A percentile compares a stretch with the other conserved stretches of the same genome.
These are phyloP conservation scores for Stylophora pistillata DNA, from an alignment of 64 coral and sea anemone species.

Conservation along the genomic window DNA sequence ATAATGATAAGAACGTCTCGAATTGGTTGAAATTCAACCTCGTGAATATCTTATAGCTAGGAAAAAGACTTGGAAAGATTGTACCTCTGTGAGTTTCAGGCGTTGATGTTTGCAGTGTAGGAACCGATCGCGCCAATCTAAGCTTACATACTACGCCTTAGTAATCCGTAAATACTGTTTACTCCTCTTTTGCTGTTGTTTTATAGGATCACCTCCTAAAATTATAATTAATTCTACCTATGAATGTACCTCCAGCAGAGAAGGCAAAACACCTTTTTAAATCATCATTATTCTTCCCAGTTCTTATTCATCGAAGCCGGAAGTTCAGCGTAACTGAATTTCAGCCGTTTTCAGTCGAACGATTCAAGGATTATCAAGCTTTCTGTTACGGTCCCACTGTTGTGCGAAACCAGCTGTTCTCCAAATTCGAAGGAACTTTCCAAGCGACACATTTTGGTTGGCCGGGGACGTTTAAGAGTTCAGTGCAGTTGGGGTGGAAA, in stretches of 20 bases:
- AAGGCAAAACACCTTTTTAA: conserved; percentile 37
- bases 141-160: background rate
- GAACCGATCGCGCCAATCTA: background rate
- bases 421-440: background rate
- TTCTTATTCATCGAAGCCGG: background rate
- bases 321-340: background rate
- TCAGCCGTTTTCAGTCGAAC: background rate
- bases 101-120: no score
- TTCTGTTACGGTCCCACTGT: conserved; percentile 22
- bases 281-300: background rate
- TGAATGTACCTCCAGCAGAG: background rate
- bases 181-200: background rate
- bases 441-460: background rate
- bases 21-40: conserved; percentile 5
- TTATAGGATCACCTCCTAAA: background rate
- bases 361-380: conserved; percentile 6
- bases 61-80: background rate
- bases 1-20: background rate
- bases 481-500: no score
- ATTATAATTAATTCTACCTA: background rate
- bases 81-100: background rate
- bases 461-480: no score
- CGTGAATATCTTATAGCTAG: background rate
- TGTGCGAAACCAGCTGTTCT: background rate
- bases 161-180: conserved; percentile 12